Evolutionary conservation across 64 coral and sea anemone species (phyloP).

Genomic region (Orbicella faveolata): DNA sequence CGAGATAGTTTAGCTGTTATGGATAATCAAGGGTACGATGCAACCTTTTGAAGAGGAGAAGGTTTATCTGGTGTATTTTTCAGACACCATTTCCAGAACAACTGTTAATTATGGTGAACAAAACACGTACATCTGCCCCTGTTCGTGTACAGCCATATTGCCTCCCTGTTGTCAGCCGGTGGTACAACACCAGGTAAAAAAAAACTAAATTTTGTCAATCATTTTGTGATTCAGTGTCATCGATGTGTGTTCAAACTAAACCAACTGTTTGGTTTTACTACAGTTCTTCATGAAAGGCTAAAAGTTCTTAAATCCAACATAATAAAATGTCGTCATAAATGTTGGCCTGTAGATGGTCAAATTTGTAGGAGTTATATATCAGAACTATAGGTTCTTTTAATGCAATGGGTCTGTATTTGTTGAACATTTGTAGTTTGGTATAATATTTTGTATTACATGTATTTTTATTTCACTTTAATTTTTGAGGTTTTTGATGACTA

Average conservation of each 20-base stretch:
- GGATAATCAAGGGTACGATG: neutral
- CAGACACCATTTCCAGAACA: constrained; percentile 30
- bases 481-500: neutral
- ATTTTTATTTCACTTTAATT: neutral
- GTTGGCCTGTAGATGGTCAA: no score
- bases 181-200: constrained; percentile 9
- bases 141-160: neutral
- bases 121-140: constrained; percentile 13
- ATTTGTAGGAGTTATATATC: no score
- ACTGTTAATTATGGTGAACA: neutral
- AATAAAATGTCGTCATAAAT: no score
- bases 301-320: no score
- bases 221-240: neutral
- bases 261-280: no score
- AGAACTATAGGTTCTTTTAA: no score
- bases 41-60: neutral
- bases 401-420: no score
- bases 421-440: no score
- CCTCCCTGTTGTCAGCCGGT: constrained; percentile 3
- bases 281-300: no score
- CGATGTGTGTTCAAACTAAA: neutral
- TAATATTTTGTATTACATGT: neutral
- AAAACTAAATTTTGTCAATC: neutral
- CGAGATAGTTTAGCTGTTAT: neutral
- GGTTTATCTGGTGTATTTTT: neutral